Percentiles rank a stretch among this genome's conserved stretches.
These are phyloP conservation scores for Halcyon smyrnensis DNA, from an alignment of 2,797 vertebrate genomes.

Conservation along the genomic window DNA sequence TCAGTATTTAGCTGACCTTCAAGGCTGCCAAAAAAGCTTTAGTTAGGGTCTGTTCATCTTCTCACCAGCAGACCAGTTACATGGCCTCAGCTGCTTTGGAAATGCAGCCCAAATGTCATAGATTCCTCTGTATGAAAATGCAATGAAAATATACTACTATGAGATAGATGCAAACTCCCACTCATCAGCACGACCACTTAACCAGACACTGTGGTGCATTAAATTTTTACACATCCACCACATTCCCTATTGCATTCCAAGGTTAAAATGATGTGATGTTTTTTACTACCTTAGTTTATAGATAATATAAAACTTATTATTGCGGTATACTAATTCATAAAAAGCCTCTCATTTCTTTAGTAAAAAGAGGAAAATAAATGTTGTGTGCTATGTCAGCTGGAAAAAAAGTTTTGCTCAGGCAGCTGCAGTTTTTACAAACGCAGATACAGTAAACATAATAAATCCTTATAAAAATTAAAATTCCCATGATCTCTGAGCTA, in stretches of 20 bases:
- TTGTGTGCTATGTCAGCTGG: constrained; percentile 21
- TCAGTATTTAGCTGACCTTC: constrained; percentile 1
- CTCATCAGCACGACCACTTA: constrained; percentile 32
- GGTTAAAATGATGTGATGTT: constrained; percentile 31
- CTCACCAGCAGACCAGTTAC: neutral
- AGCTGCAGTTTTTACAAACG: constrained; percentile 38
- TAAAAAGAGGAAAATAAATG: constrained; percentile 40
- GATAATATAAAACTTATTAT: constrained; percentile 32
- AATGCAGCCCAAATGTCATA: neutral
- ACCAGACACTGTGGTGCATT: constrained; percentile 48
- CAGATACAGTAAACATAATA: constrained; percentile 57
- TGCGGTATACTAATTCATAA: constrained; percentile 53
- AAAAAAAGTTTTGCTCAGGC: constrained; percentile 36
- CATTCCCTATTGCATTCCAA: constrained; percentile 4
- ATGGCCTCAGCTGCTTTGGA: neutral
- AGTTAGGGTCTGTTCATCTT: neutral
- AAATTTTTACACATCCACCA: constrained; percentile 32
- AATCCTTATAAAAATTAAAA: constrained; percentile 64
- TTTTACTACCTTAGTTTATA: constrained; percentile 63
- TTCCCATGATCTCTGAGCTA: neutral
- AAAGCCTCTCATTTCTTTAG: constrained; percentile 3
- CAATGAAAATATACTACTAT: neutral
- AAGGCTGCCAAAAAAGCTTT: neutral
- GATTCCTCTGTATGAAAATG: neutral
- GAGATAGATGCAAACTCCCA: constrained; percentile 17